Evolutionary conservation across 2,888 invertebrate genomes (phyloP), one percentile per base, ranked within the genome.

Genomic region (Galeopsomyia nigrocyanea): DNA sequence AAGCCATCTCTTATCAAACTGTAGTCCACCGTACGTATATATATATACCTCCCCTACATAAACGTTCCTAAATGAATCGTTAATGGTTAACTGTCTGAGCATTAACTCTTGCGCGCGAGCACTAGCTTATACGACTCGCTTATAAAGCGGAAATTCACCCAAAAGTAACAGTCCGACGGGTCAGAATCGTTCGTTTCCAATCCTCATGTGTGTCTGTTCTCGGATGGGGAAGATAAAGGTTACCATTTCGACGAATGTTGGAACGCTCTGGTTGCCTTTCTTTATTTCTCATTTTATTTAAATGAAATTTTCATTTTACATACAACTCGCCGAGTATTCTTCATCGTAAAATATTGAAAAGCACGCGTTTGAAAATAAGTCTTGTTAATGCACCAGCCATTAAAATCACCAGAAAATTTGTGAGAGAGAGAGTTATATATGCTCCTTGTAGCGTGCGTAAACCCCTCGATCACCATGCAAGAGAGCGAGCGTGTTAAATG

Each of bases 41-140:
- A n/a, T n/a, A n/a, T n/a, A 67, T 6, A 46, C 26, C 46, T 73
- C 76, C 75, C 76, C 79, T 77, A 82, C 82, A n/a, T 82, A 83
- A 85, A 84, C 81, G 82, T 80, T 84, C 79, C 81, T 84, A 84
- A 86, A 86, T 86, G 85, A 85, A 85, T 86, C 85, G 82, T 86
- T 86, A 85, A 85, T 86, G 82, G 84, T 85, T 84, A 85, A 86
- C 82, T 82, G 82, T 77, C 14, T 16, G 55, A 22, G 60, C 64
- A 58, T 64, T 65, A 66, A 65, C 47, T 51, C 39, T 39, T 39
- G 39, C 13, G 55, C 55, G 56, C 65, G 22, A 51, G 47, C n/a
- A 60, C 49, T 26, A 21, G 22, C 58, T 68, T 73, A 65, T 79
- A 79, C 80, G 79, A 79, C 79, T 78, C 81, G 82, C 83, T 85